Base-by-base conservation (phyloP, 1,140 invertebrate genomes). In the Trichogramma pretiosum region DNA sequence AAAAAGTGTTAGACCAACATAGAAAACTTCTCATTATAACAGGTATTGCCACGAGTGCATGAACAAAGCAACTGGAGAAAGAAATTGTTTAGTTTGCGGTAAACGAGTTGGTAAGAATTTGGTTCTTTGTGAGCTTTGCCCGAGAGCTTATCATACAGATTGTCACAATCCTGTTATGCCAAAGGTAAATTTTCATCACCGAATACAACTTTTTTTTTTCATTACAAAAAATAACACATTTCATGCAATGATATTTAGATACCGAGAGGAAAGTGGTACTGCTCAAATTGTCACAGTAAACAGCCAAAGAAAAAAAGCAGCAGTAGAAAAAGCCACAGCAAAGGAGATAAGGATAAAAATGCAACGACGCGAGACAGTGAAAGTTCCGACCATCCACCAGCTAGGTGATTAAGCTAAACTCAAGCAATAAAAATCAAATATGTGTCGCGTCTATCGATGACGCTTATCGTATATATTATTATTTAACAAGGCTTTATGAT, bases 1-100 rank as follows among this genome's bases (percentile, higher is more conserved):
- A n/a, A n/a, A n/a, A n/a, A n/a, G 26, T 26, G 37, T 16, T 33
- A 45, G 37, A 35, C 40, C 38, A 46, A 46, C 17, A n/a, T n/a
- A n/a, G n/a, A n/a, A n/a, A n/a, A n/a, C n/a, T 48, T 41, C 48
- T 44, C 23, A n/a, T 44, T 37, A 23, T 62, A 67, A 2, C 56
- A 89, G 86, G 85, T 89, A 87, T 67, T 97, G 93, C 72, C 93
- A 85, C 77, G 92, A 95, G 66, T 98, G 94, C 73, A 84, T 95
- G 67, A 95, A 96, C 65, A 95, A 96, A 76, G 92, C 91, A 32
- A 89, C 87, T 34, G 87, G 87, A 34, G 85, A 89, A 61, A 77
- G 85, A 55, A 85, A 88, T 62, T 88, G 85, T 68, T 87, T 92
- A 55, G 86, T 93, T 35, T 95, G 92, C 67, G 90, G 91, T 5